Percentiles rank a stretch among this genome's conserved stretches.
Conservation (phyloP, 2,888 invertebrate genomes). For the Ganaspis brasiliensis region DNA sequence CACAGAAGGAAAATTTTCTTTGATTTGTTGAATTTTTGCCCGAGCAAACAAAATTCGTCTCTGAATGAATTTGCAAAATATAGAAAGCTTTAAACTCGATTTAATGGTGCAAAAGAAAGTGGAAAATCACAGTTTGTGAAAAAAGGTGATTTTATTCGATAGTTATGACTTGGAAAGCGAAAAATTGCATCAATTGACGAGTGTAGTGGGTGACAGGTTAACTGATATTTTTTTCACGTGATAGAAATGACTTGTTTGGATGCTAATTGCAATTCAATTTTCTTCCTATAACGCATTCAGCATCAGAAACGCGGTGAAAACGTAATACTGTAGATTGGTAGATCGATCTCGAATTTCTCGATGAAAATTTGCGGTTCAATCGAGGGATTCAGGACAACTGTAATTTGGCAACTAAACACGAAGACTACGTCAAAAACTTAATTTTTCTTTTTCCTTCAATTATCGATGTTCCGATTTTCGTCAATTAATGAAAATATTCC, state of each 20-base stretch:
- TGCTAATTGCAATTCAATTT: constrained; percentile 31
- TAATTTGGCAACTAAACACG: neutral
- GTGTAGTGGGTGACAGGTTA: neutral
- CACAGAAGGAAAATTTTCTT: too few species aligned
- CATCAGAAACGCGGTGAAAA: neutral
- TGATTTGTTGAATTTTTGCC: too few species aligned
- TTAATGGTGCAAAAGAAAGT: neutral
- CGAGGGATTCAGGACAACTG: neutral
- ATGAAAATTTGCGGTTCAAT: constrained; percentile 23
- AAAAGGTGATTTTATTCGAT: neutral
- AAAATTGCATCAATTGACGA: constrained; percentile 16
- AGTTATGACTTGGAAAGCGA: neutral
- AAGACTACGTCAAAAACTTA: neutral
- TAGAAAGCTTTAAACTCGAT: neutral
- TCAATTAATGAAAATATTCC: too few species aligned
- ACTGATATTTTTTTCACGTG: constrained; percentile 28
- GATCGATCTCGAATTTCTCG: constrained; percentile 8
- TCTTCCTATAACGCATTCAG: constrained; percentile 21
- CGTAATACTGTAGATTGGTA: constrained; percentile 9
- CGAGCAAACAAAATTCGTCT: too few species aligned
- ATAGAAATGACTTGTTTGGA: neutral
- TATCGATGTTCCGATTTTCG: too few species aligned
- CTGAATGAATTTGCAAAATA: too few species aligned
- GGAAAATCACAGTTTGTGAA: neutral
- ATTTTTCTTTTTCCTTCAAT: too few species aligned